Base-by-base conservation (phyloP, 2,113 vertebrate species). In the Bufo bufo region DNA sequence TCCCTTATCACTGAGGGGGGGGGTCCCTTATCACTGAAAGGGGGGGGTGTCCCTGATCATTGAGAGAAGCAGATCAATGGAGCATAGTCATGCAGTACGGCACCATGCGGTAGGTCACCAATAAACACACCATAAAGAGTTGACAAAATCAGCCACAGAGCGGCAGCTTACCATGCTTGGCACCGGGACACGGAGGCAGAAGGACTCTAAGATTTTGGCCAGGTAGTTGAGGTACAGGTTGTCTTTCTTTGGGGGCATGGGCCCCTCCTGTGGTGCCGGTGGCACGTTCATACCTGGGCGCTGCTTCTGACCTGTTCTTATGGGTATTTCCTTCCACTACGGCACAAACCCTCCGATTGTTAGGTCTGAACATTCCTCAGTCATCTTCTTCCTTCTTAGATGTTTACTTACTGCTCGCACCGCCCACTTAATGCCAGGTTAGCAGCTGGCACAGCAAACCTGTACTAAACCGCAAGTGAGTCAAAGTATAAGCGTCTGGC, bases 371-470 rank as follows among this genome's bases (percentile, higher is more conserved):
- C 45, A 54, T 69, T 52, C 63, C 47, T 50, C 61, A 2, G 20
- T 52, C 82, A 71, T 23, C 82, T 71, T 52, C 82, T 71, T 54
- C 9, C 59, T 82, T 47, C 56, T 5, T 7, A 49, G 17, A 4
- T 82, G 45, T 63, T 82, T 82, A 61, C 82, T 49, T 84, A 71
- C 47, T 2, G 82, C 49, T 33, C 4, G 59, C 1, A 17, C 20
- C 82, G n/a, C 82, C 82, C 50, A 69, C 49, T 10, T 83, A 69
- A 83, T 69, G 49, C 58, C 58, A 54, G 49, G 82, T 69, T 75
- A 75, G 72, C 43, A 54, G 65, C 49, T 23, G 49, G 47, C 47
- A 69, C 19, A 6, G 20, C 47, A n/a, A 23, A 3, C 17, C 17
- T 3, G 13, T 59, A 61, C 78, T 20, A 47, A 3, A 19, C 16